A percentile compares a stretch with the other conserved stretches of the same genome.
These are phyloP conservation scores for Bombus ignitus DNA, from an alignment of 1,140 invertebrate genomes.

Conservation along the genomic window DNA sequence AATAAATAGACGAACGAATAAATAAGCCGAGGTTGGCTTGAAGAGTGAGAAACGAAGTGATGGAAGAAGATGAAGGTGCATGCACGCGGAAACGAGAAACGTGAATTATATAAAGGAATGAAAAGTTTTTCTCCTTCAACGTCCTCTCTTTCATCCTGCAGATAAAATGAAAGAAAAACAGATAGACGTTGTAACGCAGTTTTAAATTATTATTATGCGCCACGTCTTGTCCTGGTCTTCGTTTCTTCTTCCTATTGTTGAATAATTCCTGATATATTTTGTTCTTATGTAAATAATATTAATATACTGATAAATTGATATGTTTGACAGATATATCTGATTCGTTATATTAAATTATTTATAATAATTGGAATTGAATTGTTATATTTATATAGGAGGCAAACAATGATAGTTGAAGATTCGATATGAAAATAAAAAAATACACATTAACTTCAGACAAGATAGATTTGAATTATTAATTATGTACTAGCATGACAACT, in stretches of 20 bases:
- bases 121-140: slow-evolving; percentile 43
- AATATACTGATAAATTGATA: too few relatives aligned
- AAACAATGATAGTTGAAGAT: too few relatives aligned
- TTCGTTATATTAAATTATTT: too few relatives aligned
- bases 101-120: slow-evolving; percentile 45
- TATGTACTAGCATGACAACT: too few relatives aligned
- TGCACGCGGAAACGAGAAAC: slow-evolving; percentile 17
- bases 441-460: too few relatives aligned
- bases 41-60: not conserved
- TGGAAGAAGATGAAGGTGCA: not conserved
- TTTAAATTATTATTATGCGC: slow-evolving; percentile 36
- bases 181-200: slow-evolving; percentile 35
- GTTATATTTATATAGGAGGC: too few relatives aligned
- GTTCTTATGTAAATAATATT: not conserved
- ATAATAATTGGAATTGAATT: too few relatives aligned
- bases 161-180: not conserved
- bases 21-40: not conserved
- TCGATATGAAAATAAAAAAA: too few relatives aligned
- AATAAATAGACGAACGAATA: slow-evolving; percentile 15
- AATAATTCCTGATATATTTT: not conserved
- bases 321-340: too few relatives aligned
- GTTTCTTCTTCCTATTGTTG: not conserved
- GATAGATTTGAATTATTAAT: too few relatives aligned
- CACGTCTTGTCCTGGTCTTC: not conserved
- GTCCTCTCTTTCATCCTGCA: not conserved